phyloP scores from a whole-genome alignment of 2,113 vertebrate species.

The Progne subis region DNA sequence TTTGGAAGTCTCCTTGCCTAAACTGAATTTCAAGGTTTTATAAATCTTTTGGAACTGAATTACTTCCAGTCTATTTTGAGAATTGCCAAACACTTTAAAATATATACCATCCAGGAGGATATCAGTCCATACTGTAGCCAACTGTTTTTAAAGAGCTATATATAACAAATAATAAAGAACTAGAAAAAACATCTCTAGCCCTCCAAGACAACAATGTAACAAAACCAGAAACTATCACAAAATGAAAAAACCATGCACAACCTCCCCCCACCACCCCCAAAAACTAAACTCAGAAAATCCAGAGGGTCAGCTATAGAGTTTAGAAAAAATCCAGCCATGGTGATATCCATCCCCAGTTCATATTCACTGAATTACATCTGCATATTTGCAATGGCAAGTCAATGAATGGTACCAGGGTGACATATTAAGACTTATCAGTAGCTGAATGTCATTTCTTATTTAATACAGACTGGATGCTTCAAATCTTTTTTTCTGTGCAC shows the following conservation, averaged over 20 bases:
- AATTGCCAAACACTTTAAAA: not conserved
- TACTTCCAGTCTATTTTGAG: not conserved
- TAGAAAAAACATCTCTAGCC: not conserved
- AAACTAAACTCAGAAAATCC: not conserved
- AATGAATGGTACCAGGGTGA: not conserved
- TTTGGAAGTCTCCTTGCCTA: not conserved
- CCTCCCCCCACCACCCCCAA: no score
- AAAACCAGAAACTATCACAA: not conserved
- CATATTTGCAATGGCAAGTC: not conserved
- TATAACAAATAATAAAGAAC: not conserved
- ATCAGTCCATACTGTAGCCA: not conserved
- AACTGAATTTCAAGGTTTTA: not conserved
- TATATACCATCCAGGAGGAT: not conserved
- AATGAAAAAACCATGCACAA: not conserved
- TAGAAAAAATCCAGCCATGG: not conserved
- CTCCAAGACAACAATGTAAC: not conserved
- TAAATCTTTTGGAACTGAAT: not conserved
- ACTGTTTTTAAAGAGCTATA: not conserved
- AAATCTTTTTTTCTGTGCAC: not conserved
- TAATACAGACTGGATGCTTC: not conserved
- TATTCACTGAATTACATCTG: not conserved
- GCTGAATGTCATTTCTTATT: not conserved
- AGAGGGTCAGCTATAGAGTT: not conserved
- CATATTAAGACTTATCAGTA: not conserved
- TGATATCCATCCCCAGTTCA: not conserved